Evolutionary conservation across 2,797 vertebrate genomes (phyloP).

Genomic region (Scleropages formosus): DNA sequence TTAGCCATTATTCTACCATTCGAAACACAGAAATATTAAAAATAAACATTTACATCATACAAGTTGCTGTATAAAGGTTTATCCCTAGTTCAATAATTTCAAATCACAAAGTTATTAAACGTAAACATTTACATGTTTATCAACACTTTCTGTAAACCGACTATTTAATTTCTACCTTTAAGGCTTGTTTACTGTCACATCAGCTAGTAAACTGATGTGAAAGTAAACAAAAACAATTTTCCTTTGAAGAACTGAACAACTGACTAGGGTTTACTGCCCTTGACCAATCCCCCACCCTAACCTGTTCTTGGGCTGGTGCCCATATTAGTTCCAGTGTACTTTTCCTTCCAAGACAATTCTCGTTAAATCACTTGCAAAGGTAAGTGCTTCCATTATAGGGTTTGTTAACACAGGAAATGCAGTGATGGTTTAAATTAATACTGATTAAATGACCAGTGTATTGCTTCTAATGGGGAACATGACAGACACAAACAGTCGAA

Average conservation of each 20-base stretch:
- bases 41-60: too few relatives aligned
- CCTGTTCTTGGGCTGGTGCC: background rate
- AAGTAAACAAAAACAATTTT: background rate
- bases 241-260: background rate
- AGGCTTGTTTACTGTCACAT: too few relatives aligned
- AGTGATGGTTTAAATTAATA: background rate
- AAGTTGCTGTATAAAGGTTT: too few relatives aligned
- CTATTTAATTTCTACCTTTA: too few relatives aligned
- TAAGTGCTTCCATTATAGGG: background rate
- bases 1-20: too few relatives aligned
- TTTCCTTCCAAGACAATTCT: background rate
- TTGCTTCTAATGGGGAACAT: constrained; percentile 12
- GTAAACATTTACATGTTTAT: too few relatives aligned
- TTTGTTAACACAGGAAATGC: background rate
- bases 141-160: too few relatives aligned
- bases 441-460: background rate
- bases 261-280: background rate
- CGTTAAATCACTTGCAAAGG: background rate
- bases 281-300: background rate
- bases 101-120: too few relatives aligned
- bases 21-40: too few relatives aligned
- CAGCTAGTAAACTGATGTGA: too few relatives aligned
- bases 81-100: too few relatives aligned
- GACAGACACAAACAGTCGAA: constrained; percentile 5
- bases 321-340: background rate